phyloP scores from a whole-genome alignment of 2,888 invertebrate genomes.

The Pteria penguin region DNA sequence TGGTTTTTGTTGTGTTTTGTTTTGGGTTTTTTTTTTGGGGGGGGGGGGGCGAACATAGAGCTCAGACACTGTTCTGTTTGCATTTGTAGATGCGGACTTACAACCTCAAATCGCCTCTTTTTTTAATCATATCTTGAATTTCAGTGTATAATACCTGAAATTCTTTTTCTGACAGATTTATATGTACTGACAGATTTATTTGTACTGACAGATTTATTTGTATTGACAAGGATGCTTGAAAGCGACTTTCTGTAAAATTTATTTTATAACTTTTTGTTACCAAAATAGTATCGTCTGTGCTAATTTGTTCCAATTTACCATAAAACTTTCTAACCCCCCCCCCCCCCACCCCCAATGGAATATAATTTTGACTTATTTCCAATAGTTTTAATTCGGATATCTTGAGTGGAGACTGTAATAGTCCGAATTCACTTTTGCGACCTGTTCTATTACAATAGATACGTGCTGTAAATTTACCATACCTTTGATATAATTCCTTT shows the following conservation, averaged over 20 bases:
- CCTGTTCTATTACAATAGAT: neutral
- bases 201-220: too few species aligned
- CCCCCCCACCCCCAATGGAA: too few species aligned
- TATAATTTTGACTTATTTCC: constrained; percentile 4
- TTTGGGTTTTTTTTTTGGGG: too few species aligned
- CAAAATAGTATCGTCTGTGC: neutral
- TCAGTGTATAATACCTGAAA: neutral
- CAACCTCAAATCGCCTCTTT: neutral
- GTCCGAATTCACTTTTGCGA: constrained; percentile 4
- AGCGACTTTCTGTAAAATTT: too few species aligned
- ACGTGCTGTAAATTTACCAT: neutral
- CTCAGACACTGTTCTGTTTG: constrained; percentile 16
- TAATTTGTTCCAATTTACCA: constrained; percentile 1
- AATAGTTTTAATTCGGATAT: neutral
- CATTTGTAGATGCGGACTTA: neutral
- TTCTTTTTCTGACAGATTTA: too few species aligned
- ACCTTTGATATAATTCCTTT: neutral
- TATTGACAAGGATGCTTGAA: too few species aligned
- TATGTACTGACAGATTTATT: too few species aligned
- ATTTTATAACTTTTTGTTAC: neutral
- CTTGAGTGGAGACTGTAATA: neutral
- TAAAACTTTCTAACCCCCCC: neutral
- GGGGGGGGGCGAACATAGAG: constrained; percentile 15
- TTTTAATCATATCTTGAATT: neutral
- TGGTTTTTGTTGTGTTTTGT: too few species aligned